Evolutionary conservation across 1,140 invertebrate species (phyloP), one percentile per base, ranked within the genome.

Genomic region (Ceratina calcarata): DNA sequence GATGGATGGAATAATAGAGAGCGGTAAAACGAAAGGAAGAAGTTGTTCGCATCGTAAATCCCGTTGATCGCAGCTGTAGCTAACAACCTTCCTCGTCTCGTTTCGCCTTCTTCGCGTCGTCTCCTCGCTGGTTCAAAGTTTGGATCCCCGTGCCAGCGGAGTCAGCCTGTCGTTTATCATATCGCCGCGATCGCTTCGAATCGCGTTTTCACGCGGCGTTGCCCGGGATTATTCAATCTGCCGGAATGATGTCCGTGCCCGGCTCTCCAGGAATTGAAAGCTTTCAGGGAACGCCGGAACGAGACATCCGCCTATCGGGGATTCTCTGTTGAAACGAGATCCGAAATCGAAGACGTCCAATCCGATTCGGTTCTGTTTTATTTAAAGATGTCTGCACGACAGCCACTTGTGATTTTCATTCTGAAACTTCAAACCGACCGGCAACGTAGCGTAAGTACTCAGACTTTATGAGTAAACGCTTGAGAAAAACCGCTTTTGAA

Each of bases 171-270:
- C 83, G 74, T 85, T 84, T 83, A 84, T 85, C 83, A 85, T 85
- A 85, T 84, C 68, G 70, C 69, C 58, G 55, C 58, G 81, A 84
- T 84, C 82, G 77, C 60, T 51, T 68, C 65, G 83, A 75, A 84
- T 84, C 77, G 69, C 76, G 66, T 66, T 80, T 61, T 69, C 82
- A 84, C 71, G 71, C 53, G 68, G n/a, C 75, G 81, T 71, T 70
- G 81, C 51, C 22, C 65, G 53, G 65, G 82, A 85, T 85, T 85
- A 83, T 84, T 84, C 82, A 84, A 85, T 85, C 82, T 68, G 70
- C 79, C 60, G 67, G 79, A 85, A 83, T 45, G 37, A 45, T 84
- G 82, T 76, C 82, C 83, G 71, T 53, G 64, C 65, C 61, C 65
- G 71, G 83, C 60, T 61, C 60, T 68, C 71, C 67, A 85, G 82